Base-by-base conservation (phyloP, 2,113 vertebrate genomes). In the Menura novaehollandiae region DNA sequence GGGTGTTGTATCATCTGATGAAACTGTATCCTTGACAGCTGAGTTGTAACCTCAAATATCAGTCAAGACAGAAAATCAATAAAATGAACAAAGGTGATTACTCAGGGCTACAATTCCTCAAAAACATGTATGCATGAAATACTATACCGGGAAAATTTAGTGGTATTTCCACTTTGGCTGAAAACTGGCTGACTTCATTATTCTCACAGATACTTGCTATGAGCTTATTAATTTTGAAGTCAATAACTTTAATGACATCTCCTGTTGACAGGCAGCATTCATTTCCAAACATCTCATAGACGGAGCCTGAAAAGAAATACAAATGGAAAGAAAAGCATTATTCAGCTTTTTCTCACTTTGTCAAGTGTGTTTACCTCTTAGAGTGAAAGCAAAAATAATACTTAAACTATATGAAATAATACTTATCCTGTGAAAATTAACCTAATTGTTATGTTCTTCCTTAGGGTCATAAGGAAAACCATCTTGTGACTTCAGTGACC, bases 181-280 rank as follows among this genome's bases (percentile, higher is more conserved):
- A 89, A 56, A 94, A 88, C 10, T 14, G 82, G 68, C n/a, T 85
- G 15, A 93, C 93, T 91, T 97, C 94, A 83, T 84, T 92, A 43
- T 74, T 93, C 20, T 97, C 96, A 82, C 88, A 97, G 79, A 97
- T 97, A 67, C 96, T 97, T 51, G 98, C 98, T 78, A 98, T 96
- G 66, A 99, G 97, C 88, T 98, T 99, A 76, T 98, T 98, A 96
- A 98, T 97, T 97, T 98, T 98, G 91, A 98, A 97, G 26, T 97
- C 97, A 91, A 97, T 98, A 91, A 99, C 93, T 98, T 99, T 98
- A 95, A 99, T 98, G 75, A 99, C 85, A 77, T 99, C 99, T 96
- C 98, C 99, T 24, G 98, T 99, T 78, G 98, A 97, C 63, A 99
- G 96, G 78, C 97, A 98, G 91, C 98, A 98, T 96, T 98, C 98